These are phyloP conservation scores for Acanthopagrus latus DNA, from an alignment of 2,797 vertebrate genomes.

Conservation along the genomic window DNA sequence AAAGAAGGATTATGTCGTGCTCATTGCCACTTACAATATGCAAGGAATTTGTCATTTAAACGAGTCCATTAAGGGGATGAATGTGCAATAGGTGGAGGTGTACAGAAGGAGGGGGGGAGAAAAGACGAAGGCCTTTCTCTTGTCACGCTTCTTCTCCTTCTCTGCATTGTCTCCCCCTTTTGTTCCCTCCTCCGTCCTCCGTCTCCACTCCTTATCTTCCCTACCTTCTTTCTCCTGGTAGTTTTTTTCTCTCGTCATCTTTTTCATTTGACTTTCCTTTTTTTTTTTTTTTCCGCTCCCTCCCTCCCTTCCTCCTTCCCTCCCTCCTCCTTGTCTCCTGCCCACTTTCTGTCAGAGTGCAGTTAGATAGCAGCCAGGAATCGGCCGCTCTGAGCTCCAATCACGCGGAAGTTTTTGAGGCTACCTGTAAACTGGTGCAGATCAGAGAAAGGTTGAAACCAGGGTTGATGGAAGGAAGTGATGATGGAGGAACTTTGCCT, in stretches of 20 bases:
- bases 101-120: not conserved
- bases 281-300: not conserved
- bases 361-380: slow-evolving; percentile 51
- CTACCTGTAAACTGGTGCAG: slow-evolving; percentile 48
- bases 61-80: slow-evolving; percentile 71
- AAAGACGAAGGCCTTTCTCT: not conserved
- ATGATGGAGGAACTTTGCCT: slow-evolving; percentile 37
- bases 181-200: not conserved
- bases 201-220: not conserved
- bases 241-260: not conserved
- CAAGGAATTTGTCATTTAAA: slow-evolving; percentile 78
- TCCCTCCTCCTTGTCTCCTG: slow-evolving; percentile 13
- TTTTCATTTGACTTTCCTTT: slow-evolving; percentile 16
- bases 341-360: slow-evolving; percentile 54
- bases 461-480: slow-evolving; percentile 49
- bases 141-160: not conserved
- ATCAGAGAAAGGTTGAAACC: slow-evolving; percentile 34
- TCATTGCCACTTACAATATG: slow-evolving; percentile 78
- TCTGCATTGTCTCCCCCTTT: not conserved
- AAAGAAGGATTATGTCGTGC: slow-evolving; percentile 77
- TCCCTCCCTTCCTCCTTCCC: not conserved
- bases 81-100: slow-evolving; percentile 46
- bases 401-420: slow-evolving; percentile 43
- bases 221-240: no score
- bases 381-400: slow-evolving; percentile 58